Base-by-base conservation (phyloP, 1,140 invertebrate genomes). In the Phenacoccus solenopsis region DNA sequence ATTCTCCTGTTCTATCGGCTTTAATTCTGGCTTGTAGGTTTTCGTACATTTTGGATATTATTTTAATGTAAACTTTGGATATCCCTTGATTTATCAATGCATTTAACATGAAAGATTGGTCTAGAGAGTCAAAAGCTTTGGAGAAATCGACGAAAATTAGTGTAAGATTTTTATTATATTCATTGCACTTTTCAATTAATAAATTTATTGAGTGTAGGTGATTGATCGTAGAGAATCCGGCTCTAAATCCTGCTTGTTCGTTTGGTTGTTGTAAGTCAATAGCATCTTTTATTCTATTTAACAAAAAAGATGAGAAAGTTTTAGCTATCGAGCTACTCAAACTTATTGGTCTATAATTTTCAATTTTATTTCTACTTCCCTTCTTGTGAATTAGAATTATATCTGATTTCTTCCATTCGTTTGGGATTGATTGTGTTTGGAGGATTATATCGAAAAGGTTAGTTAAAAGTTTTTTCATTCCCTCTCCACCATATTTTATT, bases 161-260 rank as follows among this genome's bases (percentile, higher is more conserved):
- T 21, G 1, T 25, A 10, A 71, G 21, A 22, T 35, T 57, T 32
- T 22, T 35, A 20, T 70, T 49, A 38, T 71, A 72, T 57, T 72
- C 72, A 7, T 59, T 71, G 27, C 67, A 61, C 35, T 70, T 72
- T 22, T 72, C 64, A 24, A 72, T 72, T 1, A 72, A 10, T 68
- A 56, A 22, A 10, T 24, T 67, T 25, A 72, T 20, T 68, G 49
- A 20, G 4, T 72, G 72, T 1, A 72, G 27, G 32, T 72, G 72
- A 25, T 72, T 70, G 3, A 57, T 70, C 21, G 72, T 72, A 7
- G 69, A 70, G 49, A 68, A 78, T 1, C 74, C 74, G 10, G 69
- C 73, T 72, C 77, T 70, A 68, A 79, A 79, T 7, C 76, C 76
- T 1, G 76, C 77, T 72, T 77, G 77, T 72, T 78, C 76, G 2